Evolutionary conservation across 2,888 invertebrate genomes (phyloP), one percentile per base, ranked within the genome.

Genomic region (Disparrhopalites patrizii): DNA sequence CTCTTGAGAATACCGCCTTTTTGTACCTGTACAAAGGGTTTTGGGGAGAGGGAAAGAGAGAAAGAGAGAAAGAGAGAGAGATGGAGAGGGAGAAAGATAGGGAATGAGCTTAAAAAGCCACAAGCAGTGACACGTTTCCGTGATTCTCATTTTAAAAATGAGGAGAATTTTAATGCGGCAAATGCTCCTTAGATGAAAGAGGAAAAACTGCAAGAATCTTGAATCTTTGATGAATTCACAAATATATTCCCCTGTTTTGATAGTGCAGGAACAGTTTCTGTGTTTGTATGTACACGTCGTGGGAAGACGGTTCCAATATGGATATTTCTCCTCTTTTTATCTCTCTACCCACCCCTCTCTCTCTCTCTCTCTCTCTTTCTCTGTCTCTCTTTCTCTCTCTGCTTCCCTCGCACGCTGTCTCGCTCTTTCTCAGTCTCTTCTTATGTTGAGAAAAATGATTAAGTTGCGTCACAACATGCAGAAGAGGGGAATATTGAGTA

Each of bases 131-230:
- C 51, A 33, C 61, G 50, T 51, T 51, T 61, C 51, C 61, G 33
- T 51, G 50, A 61, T 50, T 51, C 27, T 33, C 50, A 51, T 23
- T 51, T 61, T 61, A 51, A 50, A 57, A 51, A 51, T 25, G 33
- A 51, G 15, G 61, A 51, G 61, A 61, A 61, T 61, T 51, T 61
- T 51, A 61, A 61, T 51, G 36, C 58, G 47, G 23, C 47, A 8
- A 3, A 23, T 7, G 36, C 15, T 47, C 25, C 47, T n/a, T n/a
- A n/a, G n/a, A n/a, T n/a, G n/a, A n/a, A n/a, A n/a, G n/a, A n/a
- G n/a, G n/a, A n/a, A n/a, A n/a, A n/a, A n/a, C n/a, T n/a, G n/a
- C n/a, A n/a, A n/a, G n/a, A n/a, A n/a, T n/a, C n/a, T n/a, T n/a
- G 25, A 3, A 47, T 23, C 20, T 3, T 47, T 47, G 8, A 47